These are phyloP conservation scores for Mico argentatus DNA, from an alignment of 2,797 vertebrate genomes.

Conservation along the genomic window DNA sequence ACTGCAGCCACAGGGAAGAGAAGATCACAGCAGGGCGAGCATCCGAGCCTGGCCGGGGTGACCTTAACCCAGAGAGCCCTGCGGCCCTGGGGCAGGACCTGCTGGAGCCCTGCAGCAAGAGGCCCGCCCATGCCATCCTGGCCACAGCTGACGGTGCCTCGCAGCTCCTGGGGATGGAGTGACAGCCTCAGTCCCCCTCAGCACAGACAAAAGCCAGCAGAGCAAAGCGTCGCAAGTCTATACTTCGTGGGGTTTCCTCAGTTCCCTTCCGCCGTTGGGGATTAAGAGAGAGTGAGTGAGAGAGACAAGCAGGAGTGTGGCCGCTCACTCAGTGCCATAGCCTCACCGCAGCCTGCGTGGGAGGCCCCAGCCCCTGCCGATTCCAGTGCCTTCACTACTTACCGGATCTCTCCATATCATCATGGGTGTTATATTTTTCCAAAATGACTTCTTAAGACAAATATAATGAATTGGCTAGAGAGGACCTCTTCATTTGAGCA, in stretches of 20 bases:
- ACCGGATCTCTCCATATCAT: conserved; percentile 90
- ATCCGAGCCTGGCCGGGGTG: not conserved
- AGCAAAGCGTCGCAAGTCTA: conserved; percentile 56
- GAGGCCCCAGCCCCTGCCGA: conserved; percentile 82
- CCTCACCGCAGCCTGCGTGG: conserved; percentile 81
- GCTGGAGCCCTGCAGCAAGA: conserved; percentile 87
- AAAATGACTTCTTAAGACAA: conserved; percentile 83
- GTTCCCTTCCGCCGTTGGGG: conserved; percentile 55
- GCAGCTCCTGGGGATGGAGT: conserved; percentile 90
- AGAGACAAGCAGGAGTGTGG: conserved; percentile 37
- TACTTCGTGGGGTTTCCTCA: conserved; percentile 37
- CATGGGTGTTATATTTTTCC: conserved; percentile 77
- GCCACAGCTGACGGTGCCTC: conserved; percentile 84
- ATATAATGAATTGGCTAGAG: conserved; percentile 89
- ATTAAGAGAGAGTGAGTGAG: not conserved
- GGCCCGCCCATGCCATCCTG: conserved; percentile 86
- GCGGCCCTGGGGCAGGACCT: conserved; percentile 86
- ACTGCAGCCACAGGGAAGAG: conserved; percentile 74
- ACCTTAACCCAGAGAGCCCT: conserved; percentile 72
- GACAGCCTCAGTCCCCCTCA: conserved; percentile 72
- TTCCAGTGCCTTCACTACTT: conserved; percentile 99
- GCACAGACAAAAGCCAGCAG: conserved; percentile 72
- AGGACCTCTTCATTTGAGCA: conserved; percentile 91
- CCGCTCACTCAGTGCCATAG: conserved; percentile 89
- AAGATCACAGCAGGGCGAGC: not conserved